A percentile compares a stretch with the other conserved stretches of the same genome.
Evolutionary conservation across 2,113 vertebrate genomes (phyloP).

Genomic region (Nymphicus hollandicus): DNA sequence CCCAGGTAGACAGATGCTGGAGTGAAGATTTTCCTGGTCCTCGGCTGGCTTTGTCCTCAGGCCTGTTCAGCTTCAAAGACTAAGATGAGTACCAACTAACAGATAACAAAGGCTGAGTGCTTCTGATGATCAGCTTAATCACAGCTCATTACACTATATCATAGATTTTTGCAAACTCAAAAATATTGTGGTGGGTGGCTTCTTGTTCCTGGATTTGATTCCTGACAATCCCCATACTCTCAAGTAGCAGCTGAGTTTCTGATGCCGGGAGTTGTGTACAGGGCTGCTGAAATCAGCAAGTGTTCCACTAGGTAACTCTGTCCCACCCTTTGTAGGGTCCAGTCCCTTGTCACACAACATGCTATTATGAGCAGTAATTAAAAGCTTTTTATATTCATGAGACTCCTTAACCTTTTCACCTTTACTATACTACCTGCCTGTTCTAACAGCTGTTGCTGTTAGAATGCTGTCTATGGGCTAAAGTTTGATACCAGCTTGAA

Average conservation of each 20-base stretch:
- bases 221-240: not conserved
- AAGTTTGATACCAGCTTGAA: not conserved
- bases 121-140: not conserved
- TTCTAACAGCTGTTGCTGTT: not conserved
- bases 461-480: not conserved
- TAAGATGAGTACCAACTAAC: not conserved
- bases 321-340: not conserved
- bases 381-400: not conserved
- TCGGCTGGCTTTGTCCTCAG: not conserved
- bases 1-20: not conserved
- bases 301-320: rapidly evolving
- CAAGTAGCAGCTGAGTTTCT: not conserved
- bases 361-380: not conserved
- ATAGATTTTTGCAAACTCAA: not conserved
- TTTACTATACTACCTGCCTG: not conserved
- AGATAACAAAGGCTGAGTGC: not conserved
- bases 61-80: not conserved
- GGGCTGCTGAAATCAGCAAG: not conserved
- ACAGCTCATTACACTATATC: not conserved
- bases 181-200: not conserved
- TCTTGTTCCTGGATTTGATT: not conserved
- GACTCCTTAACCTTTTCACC: not conserved
- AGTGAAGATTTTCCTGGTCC: not conserved
- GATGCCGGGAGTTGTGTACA: not conserved
- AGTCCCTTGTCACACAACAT: not conserved